Evolutionary conservation across 2,888 invertebrate genomes (phyloP).

Genomic region (Chironomus tentans): DNA sequence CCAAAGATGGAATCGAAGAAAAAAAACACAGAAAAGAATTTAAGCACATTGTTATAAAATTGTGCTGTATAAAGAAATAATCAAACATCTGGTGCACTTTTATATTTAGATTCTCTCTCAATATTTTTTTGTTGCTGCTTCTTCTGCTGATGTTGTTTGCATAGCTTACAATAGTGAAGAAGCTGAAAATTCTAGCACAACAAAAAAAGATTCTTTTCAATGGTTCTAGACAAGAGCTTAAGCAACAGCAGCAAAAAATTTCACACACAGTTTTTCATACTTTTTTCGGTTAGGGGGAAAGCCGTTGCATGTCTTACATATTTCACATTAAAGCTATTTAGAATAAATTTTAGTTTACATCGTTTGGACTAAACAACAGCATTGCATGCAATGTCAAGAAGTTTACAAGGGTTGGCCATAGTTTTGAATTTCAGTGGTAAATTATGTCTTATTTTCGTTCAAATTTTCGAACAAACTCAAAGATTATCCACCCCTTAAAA

Average conservation of each 20-base stretch:
- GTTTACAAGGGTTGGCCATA: background rate
- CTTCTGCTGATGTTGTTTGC: background rate
- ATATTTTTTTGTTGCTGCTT: background rate
- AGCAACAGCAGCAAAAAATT: background rate
- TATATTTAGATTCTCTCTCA: background rate
- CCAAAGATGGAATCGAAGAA: too few relatives aligned
- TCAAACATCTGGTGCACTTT: conserved; percentile 27
- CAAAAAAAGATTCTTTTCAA: background rate
- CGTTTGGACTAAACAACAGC: background rate
- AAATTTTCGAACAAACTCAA: too few relatives aligned
- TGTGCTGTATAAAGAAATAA: conserved; percentile 23
- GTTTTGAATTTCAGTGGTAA: too few relatives aligned
- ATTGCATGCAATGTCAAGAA: background rate
- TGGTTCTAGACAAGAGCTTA: too few relatives aligned
- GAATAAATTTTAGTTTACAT: background rate
- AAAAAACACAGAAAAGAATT: background rate
- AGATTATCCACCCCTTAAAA: too few relatives aligned
- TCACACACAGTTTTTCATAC: background rate
- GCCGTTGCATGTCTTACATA: background rate
- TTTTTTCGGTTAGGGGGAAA: background rate
- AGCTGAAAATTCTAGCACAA: background rate
- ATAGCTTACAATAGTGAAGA: background rate
- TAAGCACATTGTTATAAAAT: conserved; percentile 17
- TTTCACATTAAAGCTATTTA: background rate
- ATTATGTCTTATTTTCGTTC: too few relatives aligned